Conservation (phyloP, 2,888 invertebrate genomes). For the Hesperia comma region DNA sequence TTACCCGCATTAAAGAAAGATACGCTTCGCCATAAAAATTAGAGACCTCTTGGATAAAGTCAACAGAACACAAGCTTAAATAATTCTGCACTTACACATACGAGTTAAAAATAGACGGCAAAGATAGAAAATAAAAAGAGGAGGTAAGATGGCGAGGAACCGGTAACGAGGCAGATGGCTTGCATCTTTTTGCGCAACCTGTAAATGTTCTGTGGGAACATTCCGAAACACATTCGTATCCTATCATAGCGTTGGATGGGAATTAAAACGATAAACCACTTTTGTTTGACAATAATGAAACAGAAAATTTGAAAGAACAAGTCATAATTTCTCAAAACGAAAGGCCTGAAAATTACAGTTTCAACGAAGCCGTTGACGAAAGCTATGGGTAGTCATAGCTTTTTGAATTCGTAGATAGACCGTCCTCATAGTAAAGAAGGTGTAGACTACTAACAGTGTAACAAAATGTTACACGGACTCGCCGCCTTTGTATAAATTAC, state of each 20-base stretch:
- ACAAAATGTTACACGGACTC: neutral
- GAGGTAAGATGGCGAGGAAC: constrained; percentile 54
- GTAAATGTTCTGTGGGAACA: constrained; percentile 61
- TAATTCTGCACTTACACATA: constrained; percentile 19
- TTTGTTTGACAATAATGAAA: constrained; percentile 1
- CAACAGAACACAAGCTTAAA: constrained; percentile 43
- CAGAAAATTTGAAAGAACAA: no score
- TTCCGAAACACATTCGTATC: constrained; percentile 56
- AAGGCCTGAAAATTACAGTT: no score
- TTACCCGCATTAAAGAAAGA: neutral
- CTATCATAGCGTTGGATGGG: constrained; percentile 21
- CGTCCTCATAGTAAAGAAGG: no score
- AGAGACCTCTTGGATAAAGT: constrained; percentile 15
- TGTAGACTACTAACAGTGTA: neutral
- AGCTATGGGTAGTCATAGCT: no score
- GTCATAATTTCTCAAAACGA: no score
- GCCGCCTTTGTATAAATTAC: no score
- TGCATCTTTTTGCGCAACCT: constrained; percentile 60
- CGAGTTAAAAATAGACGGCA: constrained; percentile 68
- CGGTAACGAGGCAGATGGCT: constrained; percentile 72
- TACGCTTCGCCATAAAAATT: constrained; percentile 13
- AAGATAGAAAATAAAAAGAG: constrained; percentile 70
- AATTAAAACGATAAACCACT: constrained; percentile 26
- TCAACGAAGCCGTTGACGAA: no score
- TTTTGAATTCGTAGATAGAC: no score